A percentile compares a stretch with the other conserved stretches of the same genome.
Conservation (phyloP, 2,888 invertebrate genomes). For the Drosophila testacea region DNA sequence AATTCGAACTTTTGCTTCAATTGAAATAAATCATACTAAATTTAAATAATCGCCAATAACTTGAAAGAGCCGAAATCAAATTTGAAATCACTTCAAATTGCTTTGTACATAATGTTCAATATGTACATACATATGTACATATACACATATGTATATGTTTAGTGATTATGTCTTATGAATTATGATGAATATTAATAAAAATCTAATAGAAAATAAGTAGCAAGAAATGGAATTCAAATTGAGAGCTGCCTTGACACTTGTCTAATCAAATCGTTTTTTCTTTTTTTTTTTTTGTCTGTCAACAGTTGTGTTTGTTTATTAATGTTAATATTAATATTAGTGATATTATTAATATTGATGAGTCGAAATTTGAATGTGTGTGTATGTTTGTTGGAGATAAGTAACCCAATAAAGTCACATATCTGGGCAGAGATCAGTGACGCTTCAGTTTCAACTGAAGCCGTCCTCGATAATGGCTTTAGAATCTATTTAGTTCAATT, state of each 20-base stretch:
- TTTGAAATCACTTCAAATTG: conserved; percentile 36
- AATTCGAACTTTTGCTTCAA: conserved; percentile 62
- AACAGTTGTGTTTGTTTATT: conserved; percentile 20
- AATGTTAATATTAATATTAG: not conserved
- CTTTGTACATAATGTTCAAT: not conserved
- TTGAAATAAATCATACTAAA: conserved; percentile 73
- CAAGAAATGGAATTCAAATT: conserved; percentile 39
- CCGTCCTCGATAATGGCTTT: conserved; percentile 13
- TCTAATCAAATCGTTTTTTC: conserved; percentile 44
- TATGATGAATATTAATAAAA: conserved; percentile 46
- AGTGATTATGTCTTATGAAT: conserved; percentile 51
- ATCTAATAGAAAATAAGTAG: conserved; percentile 45
- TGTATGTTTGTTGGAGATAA: conserved; percentile 11
- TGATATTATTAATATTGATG: conserved; percentile 48
- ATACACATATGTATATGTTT: conserved; percentile 10
- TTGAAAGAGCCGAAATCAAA: conserved; percentile 41
- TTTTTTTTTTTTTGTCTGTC: conserved; percentile 15
- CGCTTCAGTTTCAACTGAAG: conserved; percentile 6
- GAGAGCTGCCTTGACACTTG: conserved; percentile 55
- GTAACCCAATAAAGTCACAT: conserved; percentile 16
- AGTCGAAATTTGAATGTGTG: conserved; percentile 16
- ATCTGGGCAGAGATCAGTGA: conserved; percentile 45
- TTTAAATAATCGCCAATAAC: conserved; percentile 61
- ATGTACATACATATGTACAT: not conserved
- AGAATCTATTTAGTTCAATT: not conserved